A percentile compares a stretch with the other conserved stretches of the same genome.
Conservation (phyloP, 2,113 vertebrate genomes). For the Brachyistius frenatus region DNA sequence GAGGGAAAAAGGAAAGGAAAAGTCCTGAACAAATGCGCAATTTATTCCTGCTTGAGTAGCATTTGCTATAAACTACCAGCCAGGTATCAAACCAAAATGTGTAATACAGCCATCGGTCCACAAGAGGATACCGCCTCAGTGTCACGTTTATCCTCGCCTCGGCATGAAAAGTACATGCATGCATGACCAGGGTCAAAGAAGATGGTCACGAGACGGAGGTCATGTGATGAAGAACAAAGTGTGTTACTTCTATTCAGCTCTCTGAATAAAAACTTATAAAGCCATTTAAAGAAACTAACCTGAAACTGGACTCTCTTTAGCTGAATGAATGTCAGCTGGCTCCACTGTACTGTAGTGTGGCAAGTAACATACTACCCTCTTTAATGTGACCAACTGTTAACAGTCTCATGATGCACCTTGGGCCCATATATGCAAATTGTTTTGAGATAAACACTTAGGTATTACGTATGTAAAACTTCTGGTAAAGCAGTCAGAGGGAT, state of each 20-base stretch:
- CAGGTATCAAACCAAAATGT: too few species aligned
- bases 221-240: not conserved
- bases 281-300: conserved; percentile 66
- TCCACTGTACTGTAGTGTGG: conserved; percentile 28
- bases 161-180: too few species aligned
- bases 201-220: too few species aligned
- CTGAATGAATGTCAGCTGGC: conserved; percentile 33
- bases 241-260: conserved; percentile 50
- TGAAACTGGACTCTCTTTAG: conserved; percentile 56
- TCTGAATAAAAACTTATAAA: conserved; percentile 46
- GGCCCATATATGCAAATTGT: not conserved
- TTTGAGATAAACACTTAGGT: not conserved
- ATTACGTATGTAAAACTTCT: not conserved
- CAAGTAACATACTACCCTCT: conserved; percentile 44
- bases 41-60: too few species aligned
- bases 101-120: too few species aligned
- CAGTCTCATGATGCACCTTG: not conserved
- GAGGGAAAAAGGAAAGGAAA: too few species aligned
- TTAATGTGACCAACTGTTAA: conserved; percentile 37
- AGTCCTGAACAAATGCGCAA: too few species aligned
- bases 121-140: too few species aligned
- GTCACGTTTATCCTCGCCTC: too few species aligned
- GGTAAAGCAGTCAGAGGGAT: not conserved
- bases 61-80: too few species aligned
- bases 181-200: too few species aligned